These are phyloP conservation scores for Poecile atricapillus DNA, from an alignment of 2,113 vertebrate species.

Conservation along the genomic window DNA sequence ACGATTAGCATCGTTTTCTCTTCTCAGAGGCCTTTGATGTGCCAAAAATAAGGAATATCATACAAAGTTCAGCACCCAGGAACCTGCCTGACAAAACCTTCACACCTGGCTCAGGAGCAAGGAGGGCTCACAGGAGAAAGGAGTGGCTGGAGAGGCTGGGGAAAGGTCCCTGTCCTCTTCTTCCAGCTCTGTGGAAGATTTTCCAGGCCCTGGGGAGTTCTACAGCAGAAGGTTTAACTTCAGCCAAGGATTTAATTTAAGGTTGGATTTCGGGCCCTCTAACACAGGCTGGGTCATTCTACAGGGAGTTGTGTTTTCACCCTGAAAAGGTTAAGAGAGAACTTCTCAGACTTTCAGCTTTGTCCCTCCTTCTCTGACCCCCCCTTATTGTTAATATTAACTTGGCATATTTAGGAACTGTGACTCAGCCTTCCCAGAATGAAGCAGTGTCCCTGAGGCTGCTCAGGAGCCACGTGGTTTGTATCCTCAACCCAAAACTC, in stretches of 20 bases:
- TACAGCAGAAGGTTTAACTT: background rate
- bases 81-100: background rate
- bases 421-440: background rate
- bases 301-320: background rate
- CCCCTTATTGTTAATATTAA: background rate
- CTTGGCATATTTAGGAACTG: background rate
- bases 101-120: fast-evolving
- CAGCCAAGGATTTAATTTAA: background rate
- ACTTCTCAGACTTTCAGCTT: background rate
- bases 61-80: background rate
- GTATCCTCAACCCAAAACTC: background rate
- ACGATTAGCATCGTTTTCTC: background rate
- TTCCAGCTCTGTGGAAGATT: background rate
- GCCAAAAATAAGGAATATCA: background rate
- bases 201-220: background rate
- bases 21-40: background rate
- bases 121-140: background rate
- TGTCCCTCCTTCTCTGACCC: background rate
- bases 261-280: background rate
- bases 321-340: background rate
- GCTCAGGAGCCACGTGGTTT: background rate
- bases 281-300: background rate
- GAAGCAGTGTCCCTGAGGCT: background rate
- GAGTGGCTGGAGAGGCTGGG: fast-evolving
- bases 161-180: background rate